Base-by-base conservation (phyloP, 2,113 vertebrate genomes). In the Anthoscopus minutus region DNA sequence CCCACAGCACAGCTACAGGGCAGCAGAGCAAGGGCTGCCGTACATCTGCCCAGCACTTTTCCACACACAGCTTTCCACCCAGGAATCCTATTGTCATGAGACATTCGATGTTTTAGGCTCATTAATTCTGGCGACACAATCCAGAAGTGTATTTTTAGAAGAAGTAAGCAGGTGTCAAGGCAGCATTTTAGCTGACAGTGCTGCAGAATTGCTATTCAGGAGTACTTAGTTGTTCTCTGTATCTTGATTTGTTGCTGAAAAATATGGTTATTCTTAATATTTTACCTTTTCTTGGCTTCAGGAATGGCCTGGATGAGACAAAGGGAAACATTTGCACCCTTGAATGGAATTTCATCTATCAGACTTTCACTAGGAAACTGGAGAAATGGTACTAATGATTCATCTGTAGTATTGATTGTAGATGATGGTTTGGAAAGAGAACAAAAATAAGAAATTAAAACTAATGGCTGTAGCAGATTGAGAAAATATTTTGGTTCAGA, bases 71-170 rank as follows among this genome's bases (percentile, higher is more conserved):
- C 30, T 89, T 87, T 87, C 85, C 51, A 88, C 74, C 14, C 64
- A 64, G 42, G 74, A 90, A 57, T 78, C 71, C 64, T 86, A 30
- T 88, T 83, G 78, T 86, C 64, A 40, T 44, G 72, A 89, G 47
- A 58, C 22, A 27, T 58, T 33, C 70, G 40, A 44, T 33, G 84
- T 66, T 94, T 86, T 65, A 67, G 67, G 56, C 60, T 96, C 56
- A 92, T 93, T 92, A 86, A 15, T 94, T 94, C 79, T 81, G 60
- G 67, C 67, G 78, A 66, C 89, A 93, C 58, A 71, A 89, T 83
- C 71, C 71, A 70, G 60, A 70, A 62, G 45, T 88, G 81, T 96
- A 77, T 92, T 95, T 96, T 94, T 88, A 95, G 93, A 92, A 47
- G 14, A 88, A 89, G 42, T 17, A 67, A 95, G 87, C 83, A 93